Percentiles rank a stretch among this genome's conserved stretches.
These are phyloP conservation scores for Rutilus rutilus DNA, from an alignment of 2,113 vertebrate species.

Conservation along the genomic window DNA sequence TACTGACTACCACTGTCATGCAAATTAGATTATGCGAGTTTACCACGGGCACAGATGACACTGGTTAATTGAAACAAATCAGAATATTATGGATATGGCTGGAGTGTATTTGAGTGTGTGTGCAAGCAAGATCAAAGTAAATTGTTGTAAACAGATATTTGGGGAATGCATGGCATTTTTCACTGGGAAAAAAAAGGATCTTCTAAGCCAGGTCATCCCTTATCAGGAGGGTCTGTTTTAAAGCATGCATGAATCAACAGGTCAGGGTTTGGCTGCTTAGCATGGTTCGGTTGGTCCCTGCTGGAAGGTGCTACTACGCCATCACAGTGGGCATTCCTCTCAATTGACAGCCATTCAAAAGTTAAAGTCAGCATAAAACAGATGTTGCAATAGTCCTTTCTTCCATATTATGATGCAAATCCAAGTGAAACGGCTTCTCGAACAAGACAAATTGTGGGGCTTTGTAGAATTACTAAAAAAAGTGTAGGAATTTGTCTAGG, in stretches of 20 bases:
- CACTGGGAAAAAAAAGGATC: conserved; percentile 10
- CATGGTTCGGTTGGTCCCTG: background rate
- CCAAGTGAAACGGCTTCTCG: too few species aligned
- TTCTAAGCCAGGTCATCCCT: conserved; percentile 13
- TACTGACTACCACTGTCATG: background rate
- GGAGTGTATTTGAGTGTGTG: background rate
- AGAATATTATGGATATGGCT: conserved; percentile 18
- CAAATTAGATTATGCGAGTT: conserved; percentile 18
- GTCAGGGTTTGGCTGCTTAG: conserved; percentile 2
- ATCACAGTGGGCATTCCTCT: background rate
- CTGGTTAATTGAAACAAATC: conserved; percentile 28
- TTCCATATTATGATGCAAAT: too few species aligned
- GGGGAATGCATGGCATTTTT: conserved; percentile 42
- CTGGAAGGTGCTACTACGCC: background rate
- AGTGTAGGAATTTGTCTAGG: too few species aligned
- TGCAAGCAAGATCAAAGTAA: background rate
- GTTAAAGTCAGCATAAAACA: too few species aligned
- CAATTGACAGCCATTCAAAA: background rate
- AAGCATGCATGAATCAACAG: conserved; percentile 1
- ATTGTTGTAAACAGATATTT: conserved; percentile 36
- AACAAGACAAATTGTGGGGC: too few species aligned
- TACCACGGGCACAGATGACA: background rate
- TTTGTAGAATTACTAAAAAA: too few species aligned
- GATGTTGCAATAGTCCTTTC: too few species aligned
- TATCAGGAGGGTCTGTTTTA: conserved; percentile 44